Evolutionary conservation across 2,797 vertebrate species (phyloP).

Genomic region (Oophaga sylvatica): DNA sequence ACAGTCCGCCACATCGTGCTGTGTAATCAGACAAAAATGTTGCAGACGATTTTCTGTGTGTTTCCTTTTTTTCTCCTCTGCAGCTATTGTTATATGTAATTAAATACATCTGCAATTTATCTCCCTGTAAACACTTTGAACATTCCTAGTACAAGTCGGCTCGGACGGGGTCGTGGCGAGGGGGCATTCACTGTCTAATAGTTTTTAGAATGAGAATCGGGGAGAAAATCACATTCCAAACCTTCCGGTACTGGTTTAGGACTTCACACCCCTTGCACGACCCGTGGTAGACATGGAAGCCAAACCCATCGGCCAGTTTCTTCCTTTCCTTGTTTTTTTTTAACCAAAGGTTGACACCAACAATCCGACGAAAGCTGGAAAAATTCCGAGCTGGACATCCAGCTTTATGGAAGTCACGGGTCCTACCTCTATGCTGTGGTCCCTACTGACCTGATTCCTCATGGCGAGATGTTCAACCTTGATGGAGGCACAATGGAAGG

Average conservation of each 20-base stretch:
- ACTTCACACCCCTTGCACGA: not conserved
- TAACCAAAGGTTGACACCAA: not conserved
- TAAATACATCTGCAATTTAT: conserved; percentile 55
- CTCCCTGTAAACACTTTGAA: conserved; percentile 36
- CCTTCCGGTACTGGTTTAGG: not conserved
- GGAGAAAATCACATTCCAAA: not conserved
- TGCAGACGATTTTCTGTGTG: conserved; percentile 14
- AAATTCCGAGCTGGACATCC: not conserved
- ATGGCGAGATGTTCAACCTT: not conserved
- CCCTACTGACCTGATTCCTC: not conserved
- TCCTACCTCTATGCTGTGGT: not conserved
- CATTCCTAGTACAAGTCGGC: conserved; percentile 31
- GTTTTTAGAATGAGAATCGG: not conserved
- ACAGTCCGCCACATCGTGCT: conserved; percentile 24
- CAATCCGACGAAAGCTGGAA: not conserved
- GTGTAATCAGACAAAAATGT: conserved; percentile 58
- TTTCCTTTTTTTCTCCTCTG: conserved; percentile 24
- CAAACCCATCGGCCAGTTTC: not conserved
- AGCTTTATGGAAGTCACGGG: not conserved
- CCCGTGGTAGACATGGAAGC: not conserved
- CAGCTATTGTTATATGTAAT: conserved; percentile 59
- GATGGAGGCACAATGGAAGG: not conserved
- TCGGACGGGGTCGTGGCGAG: not conserved
- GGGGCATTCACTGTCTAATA: conserved; percentile 16
- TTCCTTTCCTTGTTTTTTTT: not conserved